Conservation (phyloP, 2,888 invertebrate species). For the Lasioglossum vierecki region DNA sequence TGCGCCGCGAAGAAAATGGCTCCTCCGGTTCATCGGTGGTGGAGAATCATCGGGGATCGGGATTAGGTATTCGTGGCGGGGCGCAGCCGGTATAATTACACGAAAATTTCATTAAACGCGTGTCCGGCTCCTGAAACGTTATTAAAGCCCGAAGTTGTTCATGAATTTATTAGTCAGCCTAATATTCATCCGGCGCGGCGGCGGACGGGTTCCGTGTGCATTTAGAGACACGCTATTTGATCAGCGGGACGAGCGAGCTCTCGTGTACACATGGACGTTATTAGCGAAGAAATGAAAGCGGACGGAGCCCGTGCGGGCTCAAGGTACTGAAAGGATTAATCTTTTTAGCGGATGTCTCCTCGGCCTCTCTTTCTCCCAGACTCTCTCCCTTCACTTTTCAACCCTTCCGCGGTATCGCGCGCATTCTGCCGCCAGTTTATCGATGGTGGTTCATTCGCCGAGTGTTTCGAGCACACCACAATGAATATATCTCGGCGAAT, state of each 20-base stretch:
- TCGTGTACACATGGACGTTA: slow-evolving; percentile 37
- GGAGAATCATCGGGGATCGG: not conserved
- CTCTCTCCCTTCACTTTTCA: not conserved
- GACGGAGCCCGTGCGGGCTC: not conserved
- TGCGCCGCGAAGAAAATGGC: not conserved
- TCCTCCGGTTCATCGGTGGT: not conserved
- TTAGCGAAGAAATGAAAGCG: slow-evolving; percentile 47
- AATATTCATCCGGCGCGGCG: slow-evolving; percentile 19
- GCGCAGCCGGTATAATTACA: slow-evolving; percentile 19
- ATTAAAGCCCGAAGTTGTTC: slow-evolving; percentile 45
- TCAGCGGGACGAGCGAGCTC: slow-evolving; percentile 24
- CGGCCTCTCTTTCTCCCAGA: not conserved
- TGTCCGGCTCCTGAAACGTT: slow-evolving; percentile 32
- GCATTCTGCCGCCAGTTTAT: not conserved
- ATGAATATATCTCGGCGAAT: slow-evolving; percentile 21
- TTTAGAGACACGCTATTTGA: slow-evolving; percentile 36
- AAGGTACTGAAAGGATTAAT: slow-evolving; percentile 43
- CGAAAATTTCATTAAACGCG: slow-evolving; percentile 50
- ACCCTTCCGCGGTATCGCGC: not conserved
- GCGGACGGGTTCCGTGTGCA: not conserved
- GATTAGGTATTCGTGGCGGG: not conserved
- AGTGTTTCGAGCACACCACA: not conserved
- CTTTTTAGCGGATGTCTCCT: slow-evolving; percentile 31
- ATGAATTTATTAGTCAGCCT: slow-evolving; percentile 43
- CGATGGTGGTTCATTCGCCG: slow-evolving; percentile 4